phyloP scores from a whole-genome alignment of 2,888 invertebrate species.

The Campaea margaritaria region DNA sequence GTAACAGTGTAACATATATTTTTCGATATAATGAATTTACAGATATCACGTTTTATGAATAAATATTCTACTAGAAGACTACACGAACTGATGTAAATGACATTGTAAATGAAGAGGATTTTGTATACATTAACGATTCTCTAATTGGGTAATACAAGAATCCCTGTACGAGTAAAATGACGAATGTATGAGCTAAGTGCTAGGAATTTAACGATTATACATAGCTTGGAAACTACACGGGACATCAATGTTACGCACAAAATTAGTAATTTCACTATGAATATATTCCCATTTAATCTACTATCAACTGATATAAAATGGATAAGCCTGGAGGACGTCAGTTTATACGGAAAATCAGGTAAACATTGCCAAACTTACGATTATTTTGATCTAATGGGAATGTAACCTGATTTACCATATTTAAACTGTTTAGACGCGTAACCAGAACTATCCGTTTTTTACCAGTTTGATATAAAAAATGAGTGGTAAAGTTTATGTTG shows the following conservation, averaged over 20 bases:
- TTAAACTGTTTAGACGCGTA: too few species aligned
- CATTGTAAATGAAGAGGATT: conserved; percentile 45
- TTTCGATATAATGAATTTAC: conserved; percentile 78
- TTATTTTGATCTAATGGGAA: too few species aligned
- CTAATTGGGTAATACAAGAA: conserved; percentile 34
- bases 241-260: conserved; percentile 49
- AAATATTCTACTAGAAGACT: conserved; percentile 61
- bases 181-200: conserved; percentile 50
- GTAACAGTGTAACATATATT: conserved; percentile 82
- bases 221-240: conserved; percentile 53
- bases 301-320: too few species aligned
- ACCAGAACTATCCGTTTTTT: too few species aligned
- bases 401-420: too few species aligned
- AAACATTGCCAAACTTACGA: too few species aligned
- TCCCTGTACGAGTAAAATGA: conserved; percentile 37
- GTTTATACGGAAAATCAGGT: too few species aligned
- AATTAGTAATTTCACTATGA: conserved; percentile 47
- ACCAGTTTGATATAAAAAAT: too few species aligned
- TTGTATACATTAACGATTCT: conserved; percentile 12
- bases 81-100: conserved; percentile 48
- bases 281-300: too few species aligned
- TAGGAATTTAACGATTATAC: conserved; percentile 53
- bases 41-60: conserved; percentile 74
- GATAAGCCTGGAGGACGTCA: too few species aligned
- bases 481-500: too few species aligned